A percentile compares a stretch with the other conserved stretches of the same genome.
Conservation (phyloP, 2,113 vertebrate genomes). For the Glaucomys volans region DNA sequence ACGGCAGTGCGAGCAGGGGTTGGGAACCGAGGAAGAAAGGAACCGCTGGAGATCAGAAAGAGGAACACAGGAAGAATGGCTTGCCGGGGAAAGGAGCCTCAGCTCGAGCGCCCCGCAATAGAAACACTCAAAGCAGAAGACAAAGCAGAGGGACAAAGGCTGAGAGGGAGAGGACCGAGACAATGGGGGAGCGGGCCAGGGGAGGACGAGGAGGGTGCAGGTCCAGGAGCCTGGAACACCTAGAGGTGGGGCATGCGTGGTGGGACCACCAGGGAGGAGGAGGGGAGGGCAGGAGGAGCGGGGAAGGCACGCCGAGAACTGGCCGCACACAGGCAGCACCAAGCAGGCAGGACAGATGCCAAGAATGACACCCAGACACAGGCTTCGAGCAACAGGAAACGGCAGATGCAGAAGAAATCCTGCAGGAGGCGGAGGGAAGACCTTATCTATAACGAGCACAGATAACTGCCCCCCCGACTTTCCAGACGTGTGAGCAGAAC, state of each 20-base stretch:
- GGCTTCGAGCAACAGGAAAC: not conserved
- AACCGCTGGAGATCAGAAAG: not conserved
- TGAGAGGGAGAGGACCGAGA: not conserved
- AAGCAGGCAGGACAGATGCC: not conserved
- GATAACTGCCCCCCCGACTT: not conserved
- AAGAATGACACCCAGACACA: not conserved
- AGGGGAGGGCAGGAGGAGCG: not conserved
- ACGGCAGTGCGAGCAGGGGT: accelerated
- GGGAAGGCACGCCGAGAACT: not conserved
- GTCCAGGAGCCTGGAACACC: not conserved
- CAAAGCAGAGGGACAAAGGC: not conserved
- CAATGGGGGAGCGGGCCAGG: too few species aligned
- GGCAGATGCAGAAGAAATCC: not conserved
- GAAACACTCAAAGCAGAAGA: not conserved
- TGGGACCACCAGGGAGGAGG: not conserved
- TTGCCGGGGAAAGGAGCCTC: not conserved
- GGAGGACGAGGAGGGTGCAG: not conserved
- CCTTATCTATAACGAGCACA: not conserved
- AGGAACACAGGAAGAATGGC: not conserved
- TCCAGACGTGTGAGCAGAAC: not conserved
- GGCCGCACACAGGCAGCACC: not conserved
- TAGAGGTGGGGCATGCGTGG: too few species aligned
- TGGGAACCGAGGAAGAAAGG: not conserved
- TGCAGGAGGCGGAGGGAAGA: too few species aligned
- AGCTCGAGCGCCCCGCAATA: not conserved